phyloP scores from a whole-genome alignment of 2,797 vertebrate genomes.

The Hydrophis major region DNA sequence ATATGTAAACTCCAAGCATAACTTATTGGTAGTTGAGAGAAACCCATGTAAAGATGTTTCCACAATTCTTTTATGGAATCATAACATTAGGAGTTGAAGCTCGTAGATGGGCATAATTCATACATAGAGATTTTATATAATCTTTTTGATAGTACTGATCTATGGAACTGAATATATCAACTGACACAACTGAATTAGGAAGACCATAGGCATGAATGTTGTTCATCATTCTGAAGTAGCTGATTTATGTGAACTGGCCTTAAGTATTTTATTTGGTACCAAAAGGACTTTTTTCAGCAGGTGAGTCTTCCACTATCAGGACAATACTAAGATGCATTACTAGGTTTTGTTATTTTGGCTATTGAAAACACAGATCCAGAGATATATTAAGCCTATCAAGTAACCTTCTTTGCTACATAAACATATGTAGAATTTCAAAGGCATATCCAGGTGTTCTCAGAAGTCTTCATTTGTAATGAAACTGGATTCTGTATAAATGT shows the following conservation, averaged over 20 bases:
- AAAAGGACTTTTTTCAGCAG: neutral
- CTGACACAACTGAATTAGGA: neutral
- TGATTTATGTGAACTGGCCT: neutral
- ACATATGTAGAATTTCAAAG: conserved; percentile 1
- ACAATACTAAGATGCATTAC: neutral
- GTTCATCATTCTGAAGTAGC: neutral
- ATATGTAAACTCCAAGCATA: neutral
- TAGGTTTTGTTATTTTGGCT: neutral
- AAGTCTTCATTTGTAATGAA: neutral
- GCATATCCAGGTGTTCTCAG: neutral
- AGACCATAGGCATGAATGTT: neutral
- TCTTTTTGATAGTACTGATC: neutral
- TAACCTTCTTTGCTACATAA: neutral
- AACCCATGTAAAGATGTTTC: neutral
- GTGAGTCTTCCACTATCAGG: neutral
- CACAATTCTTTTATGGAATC: neutral
- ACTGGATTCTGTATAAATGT: neutral
- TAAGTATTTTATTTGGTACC: neutral
- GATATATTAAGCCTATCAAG: neutral
- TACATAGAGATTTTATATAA: neutral
- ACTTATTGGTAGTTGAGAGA: neutral
- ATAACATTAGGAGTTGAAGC: neutral
- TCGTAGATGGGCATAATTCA: neutral
- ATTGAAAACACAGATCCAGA: neutral
- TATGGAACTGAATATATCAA: neutral